phyloP scores from a whole-genome alignment of 2,797 vertebrate genomes.

The Xenopus petersii region DNA sequence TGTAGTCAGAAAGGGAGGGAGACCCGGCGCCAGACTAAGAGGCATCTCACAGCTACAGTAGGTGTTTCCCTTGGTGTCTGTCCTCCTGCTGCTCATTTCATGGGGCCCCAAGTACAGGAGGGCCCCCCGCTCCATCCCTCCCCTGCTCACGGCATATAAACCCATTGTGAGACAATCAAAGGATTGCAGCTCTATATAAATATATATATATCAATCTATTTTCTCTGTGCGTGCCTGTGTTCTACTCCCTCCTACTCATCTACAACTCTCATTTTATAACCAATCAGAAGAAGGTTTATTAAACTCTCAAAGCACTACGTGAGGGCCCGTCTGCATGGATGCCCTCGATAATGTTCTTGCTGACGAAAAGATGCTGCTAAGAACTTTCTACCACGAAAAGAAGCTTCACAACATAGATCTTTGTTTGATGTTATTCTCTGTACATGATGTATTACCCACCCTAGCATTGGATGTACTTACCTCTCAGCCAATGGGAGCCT shows the following conservation, averaged over 20 bases:
- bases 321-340: constrained; percentile 76
- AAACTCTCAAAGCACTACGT: constrained; percentile 84
- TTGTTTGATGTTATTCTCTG: constrained; percentile 84
- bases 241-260: constrained; percentile 66
- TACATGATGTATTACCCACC: constrained; percentile 83
- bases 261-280: constrained; percentile 74
- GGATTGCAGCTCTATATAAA: constrained; percentile 60
- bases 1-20: no score
- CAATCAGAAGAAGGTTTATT: constrained; percentile 59
- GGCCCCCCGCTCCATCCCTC: neutral
- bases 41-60: neutral
- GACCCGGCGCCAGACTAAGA: constrained; percentile 69
- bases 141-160: neutral
- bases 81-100: constrained; percentile 49
- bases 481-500: constrained; percentile 77
- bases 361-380: constrained; percentile 78
- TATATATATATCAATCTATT: constrained; percentile 1
- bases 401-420: constrained; percentile 69
- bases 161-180: constrained; percentile 76
- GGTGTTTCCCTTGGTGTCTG: neutral
- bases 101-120: constrained; percentile 55
- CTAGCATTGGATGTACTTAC: constrained; percentile 83
- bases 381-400: constrained; percentile 73
- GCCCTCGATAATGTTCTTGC: constrained; percentile 76
- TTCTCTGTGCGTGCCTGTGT: constrained; percentile 41